Base-by-base conservation (phyloP, 2,888 invertebrate species). In the Orgyia antiqua region DNA sequence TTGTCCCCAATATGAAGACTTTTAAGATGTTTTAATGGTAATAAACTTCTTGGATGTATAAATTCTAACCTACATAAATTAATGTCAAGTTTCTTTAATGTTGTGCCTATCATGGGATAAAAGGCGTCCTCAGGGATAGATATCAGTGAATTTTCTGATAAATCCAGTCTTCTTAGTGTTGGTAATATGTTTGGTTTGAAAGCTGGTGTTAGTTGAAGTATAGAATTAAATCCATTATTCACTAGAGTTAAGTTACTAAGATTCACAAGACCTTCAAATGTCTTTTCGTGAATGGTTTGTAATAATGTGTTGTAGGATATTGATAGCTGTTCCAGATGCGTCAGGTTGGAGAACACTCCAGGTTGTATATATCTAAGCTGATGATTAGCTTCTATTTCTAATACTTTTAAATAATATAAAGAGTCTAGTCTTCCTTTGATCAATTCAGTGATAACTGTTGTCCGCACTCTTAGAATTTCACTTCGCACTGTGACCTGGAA, bases 311-410 rank as follows among this genome's bases (percentile, higher is more conserved):
- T 90, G 48, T 84, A 88, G 0, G 88, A 88, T 47, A 90, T 87
- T 0, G 89, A 88, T 6, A 90, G 55, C 28, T 87, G 87, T 24
- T 72, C 63, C 13, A 90, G 52, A 10, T 71, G 73, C 0, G 63
- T 70, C 44, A 90, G 61, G 37, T 87, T 83, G 10, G 59, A 53
- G 48, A 90, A 90, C 0, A 71, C 51, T 4, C 88, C 87, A 0
- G 84, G 74, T 44, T 87, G 72, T 12, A 90, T 73, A 29, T 66
- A 59, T 8, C 46, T 68, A n/a, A 90, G 61, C 29, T 80, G 68
- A 40, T 80, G 78, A 45, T 90, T 90, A 0, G 87, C 87, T 57
- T 89, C 89, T 33, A 90, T 79, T 42, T 84, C 77, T 7, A 90
- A 53, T 2, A 64, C 59, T 48, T 68, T 68, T 21, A 89, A 45